These are phyloP conservation scores for Nomada lathburiana DNA, from an alignment of 2,888 invertebrate species.

Conservation along the genomic window DNA sequence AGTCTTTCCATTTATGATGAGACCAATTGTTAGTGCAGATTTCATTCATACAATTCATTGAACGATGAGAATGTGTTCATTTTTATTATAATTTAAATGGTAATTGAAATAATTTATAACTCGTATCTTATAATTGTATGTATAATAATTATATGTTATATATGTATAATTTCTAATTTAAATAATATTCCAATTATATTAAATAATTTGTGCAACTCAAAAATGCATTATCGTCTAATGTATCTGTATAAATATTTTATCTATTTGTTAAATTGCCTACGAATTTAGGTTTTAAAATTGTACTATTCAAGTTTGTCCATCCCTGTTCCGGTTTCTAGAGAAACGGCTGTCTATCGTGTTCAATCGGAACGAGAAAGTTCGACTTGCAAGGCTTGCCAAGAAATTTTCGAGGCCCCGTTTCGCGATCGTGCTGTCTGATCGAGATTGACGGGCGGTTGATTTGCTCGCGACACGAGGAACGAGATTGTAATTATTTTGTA, in stretches of 20 bases:
- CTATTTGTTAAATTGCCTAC: too few species aligned
- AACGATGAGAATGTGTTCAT: neutral
- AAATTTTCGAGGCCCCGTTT: constrained; percentile 67
- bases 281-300: neutral
- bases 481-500: constrained; percentile 25
- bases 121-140: too few species aligned
- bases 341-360: constrained; percentile 53
- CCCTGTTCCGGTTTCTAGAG: constrained; percentile 43
- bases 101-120: too few species aligned
- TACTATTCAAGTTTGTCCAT: constrained; percentile 38
- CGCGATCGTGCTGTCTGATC: constrained; percentile 41
- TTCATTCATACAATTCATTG: neutral
- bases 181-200: neutral
- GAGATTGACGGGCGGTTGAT: constrained; percentile 58
- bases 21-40: neutral
- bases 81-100: neutral
- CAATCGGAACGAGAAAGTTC: constrained; percentile 51
- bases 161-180: too few species aligned
- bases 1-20: neutral
- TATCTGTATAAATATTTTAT: too few species aligned
- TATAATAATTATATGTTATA: too few species aligned
- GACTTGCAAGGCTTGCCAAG: constrained; percentile 65
- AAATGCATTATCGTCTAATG: too few species aligned
- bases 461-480: constrained; percentile 45
- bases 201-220: neutral